Conservation (phyloP, 2,797 vertebrate genomes). For the Tolypeutes matacus region DNA sequence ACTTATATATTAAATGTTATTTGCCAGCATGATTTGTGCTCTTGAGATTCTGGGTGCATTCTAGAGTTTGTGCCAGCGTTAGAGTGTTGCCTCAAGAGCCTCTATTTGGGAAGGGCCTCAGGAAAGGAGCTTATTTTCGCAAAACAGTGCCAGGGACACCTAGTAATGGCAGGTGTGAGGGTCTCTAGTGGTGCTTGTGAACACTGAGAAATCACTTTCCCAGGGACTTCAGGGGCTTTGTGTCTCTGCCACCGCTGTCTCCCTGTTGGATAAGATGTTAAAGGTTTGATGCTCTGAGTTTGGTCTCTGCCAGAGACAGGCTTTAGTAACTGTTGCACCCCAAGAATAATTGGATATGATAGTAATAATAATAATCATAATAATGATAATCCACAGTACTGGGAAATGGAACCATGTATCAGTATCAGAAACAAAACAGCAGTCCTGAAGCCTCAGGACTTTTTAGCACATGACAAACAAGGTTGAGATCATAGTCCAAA, state of each 20-base stretch:
- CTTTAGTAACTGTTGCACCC: not conserved
- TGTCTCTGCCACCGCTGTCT: not conserved
- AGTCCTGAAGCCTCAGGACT: not conserved
- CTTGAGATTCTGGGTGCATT: not conserved
- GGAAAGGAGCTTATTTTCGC: slow-evolving; percentile 46
- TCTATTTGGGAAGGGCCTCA: slow-evolving; percentile 47
- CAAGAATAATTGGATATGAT: not conserved
- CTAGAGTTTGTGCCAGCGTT: not conserved
- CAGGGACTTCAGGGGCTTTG: not conserved
- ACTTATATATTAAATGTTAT: slow-evolving; percentile 58
- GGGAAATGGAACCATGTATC: not conserved
- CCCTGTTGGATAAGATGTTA: not conserved
- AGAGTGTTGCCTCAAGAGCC: not conserved
- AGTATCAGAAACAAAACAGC: not conserved
- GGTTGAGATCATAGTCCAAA: not conserved
- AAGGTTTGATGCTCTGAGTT: not conserved
- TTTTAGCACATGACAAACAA: not conserved
- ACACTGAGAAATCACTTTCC: slow-evolving; percentile 58
- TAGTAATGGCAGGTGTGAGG: not conserved
- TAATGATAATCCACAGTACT: not conserved
- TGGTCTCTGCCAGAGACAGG: not conserved
- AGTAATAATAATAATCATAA: not conserved
- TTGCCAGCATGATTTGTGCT: not conserved
- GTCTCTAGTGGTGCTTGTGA: not conserved
- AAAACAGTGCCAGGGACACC: not conserved